Conservation (phyloP, 2,888 invertebrate genomes). For the Rambutsinella grinnellia region DNA sequence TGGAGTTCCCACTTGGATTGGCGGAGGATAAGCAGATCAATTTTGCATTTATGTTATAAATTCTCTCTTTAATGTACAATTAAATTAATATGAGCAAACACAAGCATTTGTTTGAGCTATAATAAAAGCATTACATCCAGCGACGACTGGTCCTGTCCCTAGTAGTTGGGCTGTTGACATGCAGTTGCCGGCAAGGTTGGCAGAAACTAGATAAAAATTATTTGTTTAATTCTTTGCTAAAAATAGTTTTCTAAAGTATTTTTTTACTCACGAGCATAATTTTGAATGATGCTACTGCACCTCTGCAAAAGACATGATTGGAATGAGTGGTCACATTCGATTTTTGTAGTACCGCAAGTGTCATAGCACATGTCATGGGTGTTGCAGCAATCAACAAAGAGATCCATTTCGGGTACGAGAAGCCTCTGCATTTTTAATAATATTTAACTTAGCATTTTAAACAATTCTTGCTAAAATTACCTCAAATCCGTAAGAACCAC, state of each 20-base stretch:
- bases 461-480: conserved; percentile 70
- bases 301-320: conserved; percentile 78
- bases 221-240: not conserved
- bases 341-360: conserved; percentile 87
- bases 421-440: conserved; percentile 73
- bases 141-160: conserved; percentile 17
- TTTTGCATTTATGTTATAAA: conserved; percentile 16
- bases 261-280: not conserved
- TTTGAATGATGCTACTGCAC: conserved; percentile 15
- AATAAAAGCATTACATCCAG: conserved; percentile 33
- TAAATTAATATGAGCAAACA: no score
- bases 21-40: conserved; percentile 42
- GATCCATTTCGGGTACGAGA: conserved; percentile 83
- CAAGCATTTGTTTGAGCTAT: conserved; percentile 32
- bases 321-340: conserved; percentile 87
- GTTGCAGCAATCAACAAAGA: conserved; percentile 90
- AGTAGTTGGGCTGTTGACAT: conserved; percentile 26
- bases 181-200: conserved; percentile 1
- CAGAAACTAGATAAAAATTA: not conserved
- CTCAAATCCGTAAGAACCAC: conserved; percentile 84
- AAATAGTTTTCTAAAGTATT: not conserved
- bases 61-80: no score
- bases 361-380: conserved; percentile 91
- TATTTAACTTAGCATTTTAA: not conserved
- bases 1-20: conserved; percentile 32